phyloP scores from a whole-genome alignment of 2,888 invertebrate species.

The Megalurothrips usitatus region DNA sequence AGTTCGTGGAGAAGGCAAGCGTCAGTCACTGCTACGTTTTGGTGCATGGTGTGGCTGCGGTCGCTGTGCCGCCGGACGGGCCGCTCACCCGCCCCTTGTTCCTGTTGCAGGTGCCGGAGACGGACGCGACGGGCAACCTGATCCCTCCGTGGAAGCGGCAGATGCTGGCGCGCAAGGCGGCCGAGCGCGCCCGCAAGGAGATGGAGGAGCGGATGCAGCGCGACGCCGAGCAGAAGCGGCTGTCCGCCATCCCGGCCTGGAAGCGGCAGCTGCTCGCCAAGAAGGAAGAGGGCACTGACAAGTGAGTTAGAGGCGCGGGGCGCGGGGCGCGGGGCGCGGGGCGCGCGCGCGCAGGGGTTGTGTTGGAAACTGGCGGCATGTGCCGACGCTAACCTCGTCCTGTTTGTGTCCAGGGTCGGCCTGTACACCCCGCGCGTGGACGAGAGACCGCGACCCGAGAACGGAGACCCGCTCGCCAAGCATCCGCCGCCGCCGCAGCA shows the following conservation, averaged over 20 bases:
- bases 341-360: too few relatives aligned
- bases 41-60: neutral
- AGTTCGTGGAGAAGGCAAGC: slow-evolving; percentile 85
- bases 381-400: neutral
- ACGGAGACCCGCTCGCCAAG: slow-evolving; percentile 42
- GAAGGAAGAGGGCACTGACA: slow-evolving; percentile 72
- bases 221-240: slow-evolving; percentile 77
- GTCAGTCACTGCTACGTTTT: neutral
- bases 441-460: slow-evolving; percentile 53
- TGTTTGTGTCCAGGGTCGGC: neutral
- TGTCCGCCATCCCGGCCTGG: slow-evolving; percentile 89
- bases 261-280: slow-evolving; percentile 83
- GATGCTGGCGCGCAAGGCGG: slow-evolving; percentile 90
- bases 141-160: slow-evolving; percentile 95
- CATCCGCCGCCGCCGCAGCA: slow-evolving; percentile 47
- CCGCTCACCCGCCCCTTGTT: neutral
- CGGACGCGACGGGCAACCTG: slow-evolving; percentile 78
- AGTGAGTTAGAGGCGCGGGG: slow-evolving; percentile 51
- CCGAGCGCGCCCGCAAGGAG: slow-evolving; percentile 87
- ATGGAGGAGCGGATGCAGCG: slow-evolving; percentile 78
- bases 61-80: neutral
- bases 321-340: neutral
- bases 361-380: too few relatives aligned
- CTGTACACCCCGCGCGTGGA: slow-evolving; percentile 66
- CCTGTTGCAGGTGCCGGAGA: slow-evolving; percentile 74